Conservation (phyloP, 2,888 invertebrate species). For the Pachymerium ferrugineum region DNA sequence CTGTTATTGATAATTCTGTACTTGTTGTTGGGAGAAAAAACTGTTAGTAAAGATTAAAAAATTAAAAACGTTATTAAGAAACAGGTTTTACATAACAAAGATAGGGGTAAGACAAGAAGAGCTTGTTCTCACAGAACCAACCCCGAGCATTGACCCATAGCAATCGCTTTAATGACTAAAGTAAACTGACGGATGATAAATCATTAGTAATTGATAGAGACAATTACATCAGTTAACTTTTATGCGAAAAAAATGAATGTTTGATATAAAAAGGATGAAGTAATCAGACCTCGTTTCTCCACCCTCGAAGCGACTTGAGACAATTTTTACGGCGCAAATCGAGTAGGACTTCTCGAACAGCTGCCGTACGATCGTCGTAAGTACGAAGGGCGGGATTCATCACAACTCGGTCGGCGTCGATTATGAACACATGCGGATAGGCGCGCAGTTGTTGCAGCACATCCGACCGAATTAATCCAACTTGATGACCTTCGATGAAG, state of each 20-base stretch:
- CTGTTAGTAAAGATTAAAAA: too few species aligned
- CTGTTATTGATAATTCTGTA: too few species aligned
- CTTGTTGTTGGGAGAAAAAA: too few species aligned
- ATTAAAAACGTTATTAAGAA: too few species aligned
- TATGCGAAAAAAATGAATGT: neutral
- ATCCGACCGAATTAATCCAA: conserved; percentile 79
- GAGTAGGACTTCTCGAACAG: conserved; percentile 70
- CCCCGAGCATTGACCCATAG: too few species aligned
- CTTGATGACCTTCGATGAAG: conserved; percentile 79
- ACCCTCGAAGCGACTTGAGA: conserved; percentile 62
- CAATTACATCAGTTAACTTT: neutral
- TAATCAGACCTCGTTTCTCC: conserved; percentile 76
- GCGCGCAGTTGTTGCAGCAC: conserved; percentile 71
- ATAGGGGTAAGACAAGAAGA: too few species aligned
- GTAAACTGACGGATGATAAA: too few species aligned
- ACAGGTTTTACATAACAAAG: too few species aligned
- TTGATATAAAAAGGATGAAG: neutral
- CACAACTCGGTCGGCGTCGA: conserved; percentile 67
- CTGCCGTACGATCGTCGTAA: conserved; percentile 71
- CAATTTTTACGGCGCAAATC: conserved; percentile 71
- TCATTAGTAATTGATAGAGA: neutral
- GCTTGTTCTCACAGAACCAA: too few species aligned
- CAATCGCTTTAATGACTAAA: too few species aligned
- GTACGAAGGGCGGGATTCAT: conserved; percentile 81
- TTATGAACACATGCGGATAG: conserved; percentile 75